Conservation (phyloP, 2,113 vertebrate species). For the Pelodiscus sinensis region DNA sequence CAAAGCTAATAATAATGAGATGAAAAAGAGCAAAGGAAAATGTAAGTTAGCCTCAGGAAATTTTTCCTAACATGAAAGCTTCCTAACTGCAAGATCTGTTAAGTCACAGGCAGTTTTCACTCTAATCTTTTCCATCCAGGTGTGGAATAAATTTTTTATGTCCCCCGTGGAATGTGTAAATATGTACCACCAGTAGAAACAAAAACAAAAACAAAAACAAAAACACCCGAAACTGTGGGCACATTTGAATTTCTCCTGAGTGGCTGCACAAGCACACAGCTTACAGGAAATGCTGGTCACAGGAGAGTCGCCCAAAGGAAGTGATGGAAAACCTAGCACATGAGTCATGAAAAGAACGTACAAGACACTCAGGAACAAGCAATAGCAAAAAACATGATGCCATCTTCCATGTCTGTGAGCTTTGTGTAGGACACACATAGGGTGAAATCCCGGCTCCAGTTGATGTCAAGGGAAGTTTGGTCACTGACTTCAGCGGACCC, state of each 20-base stretch:
- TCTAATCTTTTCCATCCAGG: no score
- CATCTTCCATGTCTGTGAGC: neutral
- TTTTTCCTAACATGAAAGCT: neutral
- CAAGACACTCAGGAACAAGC: neutral
- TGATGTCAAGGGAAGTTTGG: accelerated
- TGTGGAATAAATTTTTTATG: no score
- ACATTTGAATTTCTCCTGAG: no score
- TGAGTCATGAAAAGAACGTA: neutral
- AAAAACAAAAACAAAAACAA: no score
- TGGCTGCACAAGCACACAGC: no score
- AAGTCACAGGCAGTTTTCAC: no score
- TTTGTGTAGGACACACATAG: neutral
- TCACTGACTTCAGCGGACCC: neutral
- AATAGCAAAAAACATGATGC: neutral
- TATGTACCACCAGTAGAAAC: no score
- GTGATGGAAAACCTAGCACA: neutral
- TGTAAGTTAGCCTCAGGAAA: neutral
- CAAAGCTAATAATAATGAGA: accelerated
- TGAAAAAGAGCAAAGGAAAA: neutral
- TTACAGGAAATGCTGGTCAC: neutral
- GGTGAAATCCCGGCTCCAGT: neutral
- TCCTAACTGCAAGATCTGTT: neutral
- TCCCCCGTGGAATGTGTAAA: no score
- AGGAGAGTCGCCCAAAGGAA: neutral
- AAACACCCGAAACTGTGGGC: no score